A percentile compares a stretch with the other conserved stretches of the same genome.
These are phyloP conservation scores for Chascanopsetta lugubris DNA, from an alignment of 2,113 vertebrate genomes.

Conservation along the genomic window DNA sequence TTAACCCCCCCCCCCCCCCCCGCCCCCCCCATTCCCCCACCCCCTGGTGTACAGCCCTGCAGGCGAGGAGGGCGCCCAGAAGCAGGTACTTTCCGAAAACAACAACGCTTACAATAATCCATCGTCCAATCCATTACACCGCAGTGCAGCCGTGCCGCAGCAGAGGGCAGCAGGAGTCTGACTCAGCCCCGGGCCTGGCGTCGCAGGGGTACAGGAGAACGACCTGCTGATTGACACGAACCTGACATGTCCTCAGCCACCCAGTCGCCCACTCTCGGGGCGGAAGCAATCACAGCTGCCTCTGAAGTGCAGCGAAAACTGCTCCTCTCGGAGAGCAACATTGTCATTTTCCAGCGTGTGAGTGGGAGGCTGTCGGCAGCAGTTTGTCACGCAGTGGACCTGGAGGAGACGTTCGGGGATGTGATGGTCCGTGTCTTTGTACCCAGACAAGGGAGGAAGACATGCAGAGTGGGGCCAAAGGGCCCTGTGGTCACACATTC, in stretches of 20 bases:
- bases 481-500: constrained; percentile 80
- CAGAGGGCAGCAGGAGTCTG: constrained; percentile 63
- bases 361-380: constrained; percentile 79
- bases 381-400: constrained; percentile 77
- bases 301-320: constrained; percentile 62
- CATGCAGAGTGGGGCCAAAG: constrained; percentile 62
- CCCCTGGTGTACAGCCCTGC: constrained; percentile 10
- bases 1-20: not conserved
- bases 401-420: constrained; percentile 65
- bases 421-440: constrained; percentile 67
- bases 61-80: constrained; percentile 44
- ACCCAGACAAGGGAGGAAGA: constrained; percentile 71
- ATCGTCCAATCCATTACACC: too few species aligned
- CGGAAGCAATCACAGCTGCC: constrained; percentile 67
- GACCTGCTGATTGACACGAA: constrained; percentile 63
- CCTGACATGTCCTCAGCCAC: constrained; percentile 67
- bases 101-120: too few species aligned
- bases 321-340: constrained; percentile 54
- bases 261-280: constrained; percentile 74
- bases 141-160: constrained; percentile 1
- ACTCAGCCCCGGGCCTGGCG: constrained; percentile 68
- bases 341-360: constrained; percentile 79
- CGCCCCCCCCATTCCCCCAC: too few species aligned
- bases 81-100: too few species aligned
- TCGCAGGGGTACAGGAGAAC: constrained; percentile 75